phyloP scores from a whole-genome alignment of 2,888 invertebrate species.

The Petrolisthes cinctipes region DNA sequence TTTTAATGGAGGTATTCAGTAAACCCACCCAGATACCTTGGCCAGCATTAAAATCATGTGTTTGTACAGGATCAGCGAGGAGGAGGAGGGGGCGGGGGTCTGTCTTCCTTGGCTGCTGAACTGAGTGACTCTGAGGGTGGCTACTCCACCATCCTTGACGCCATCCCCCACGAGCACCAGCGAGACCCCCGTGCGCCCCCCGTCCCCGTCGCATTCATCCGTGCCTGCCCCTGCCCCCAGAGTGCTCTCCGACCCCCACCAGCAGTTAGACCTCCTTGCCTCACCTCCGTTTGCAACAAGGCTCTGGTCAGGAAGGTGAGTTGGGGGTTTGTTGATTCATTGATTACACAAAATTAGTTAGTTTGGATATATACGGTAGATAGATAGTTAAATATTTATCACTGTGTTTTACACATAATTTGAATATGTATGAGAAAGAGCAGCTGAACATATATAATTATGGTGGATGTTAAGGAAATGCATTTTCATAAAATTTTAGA shows the following conservation, averaged over 20 bases:
- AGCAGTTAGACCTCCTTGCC: constrained; percentile 50
- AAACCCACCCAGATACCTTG: no score
- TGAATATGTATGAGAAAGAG: no score
- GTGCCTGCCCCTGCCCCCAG: constrained; percentile 50
- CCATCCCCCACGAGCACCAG: constrained; percentile 59
- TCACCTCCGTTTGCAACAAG: constrained; percentile 63
- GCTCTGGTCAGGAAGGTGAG: constrained; percentile 62
- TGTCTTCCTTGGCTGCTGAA: constrained; percentile 59
- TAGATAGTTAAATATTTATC: no score
- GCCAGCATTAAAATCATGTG: no score
- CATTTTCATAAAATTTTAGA: no score
- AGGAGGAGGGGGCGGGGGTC: constrained; percentile 20
- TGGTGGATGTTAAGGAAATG: no score
- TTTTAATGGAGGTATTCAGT: no score
- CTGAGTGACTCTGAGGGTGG: constrained; percentile 62
- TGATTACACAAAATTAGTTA: no score
- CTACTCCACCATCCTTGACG: constrained; percentile 63
- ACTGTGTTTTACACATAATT: no score
- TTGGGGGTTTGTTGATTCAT: neutral
- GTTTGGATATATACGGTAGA: no score
- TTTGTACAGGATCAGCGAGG: constrained; percentile 16
- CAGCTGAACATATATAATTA: no score
- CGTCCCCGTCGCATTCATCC: constrained; percentile 50
- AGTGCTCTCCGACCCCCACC: constrained; percentile 55
- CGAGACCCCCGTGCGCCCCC: constrained; percentile 36